These are phyloP conservation scores for Peribatodes rhomboidaria DNA, from an alignment of 2,888 invertebrate species.

Conservation along the genomic window DNA sequence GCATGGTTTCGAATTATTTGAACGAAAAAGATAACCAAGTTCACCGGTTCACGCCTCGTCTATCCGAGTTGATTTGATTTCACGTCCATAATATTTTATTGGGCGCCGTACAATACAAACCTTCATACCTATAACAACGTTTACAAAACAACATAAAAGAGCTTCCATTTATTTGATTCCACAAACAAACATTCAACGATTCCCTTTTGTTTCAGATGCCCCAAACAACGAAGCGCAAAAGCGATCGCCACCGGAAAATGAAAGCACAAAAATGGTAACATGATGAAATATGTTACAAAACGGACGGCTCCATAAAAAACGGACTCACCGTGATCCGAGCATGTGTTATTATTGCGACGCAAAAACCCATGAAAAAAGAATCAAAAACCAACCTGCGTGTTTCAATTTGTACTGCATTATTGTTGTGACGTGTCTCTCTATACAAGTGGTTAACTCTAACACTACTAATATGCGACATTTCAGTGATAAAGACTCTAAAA, in stretches of 20 bases:
- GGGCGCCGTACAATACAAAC: background rate
- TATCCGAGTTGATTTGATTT: background rate
- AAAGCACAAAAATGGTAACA: slow-evolving; percentile 71
- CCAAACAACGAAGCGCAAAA: slow-evolving; percentile 50
- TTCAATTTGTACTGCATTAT: slow-evolving; percentile 73
- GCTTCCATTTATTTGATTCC: slow-evolving; percentile 11
- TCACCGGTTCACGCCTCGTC: background rate
- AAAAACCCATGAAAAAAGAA: slow-evolving; percentile 52
- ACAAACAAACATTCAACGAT: slow-evolving; percentile 22
- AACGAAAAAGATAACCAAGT: background rate
- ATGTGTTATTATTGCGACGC: slow-evolving; percentile 67
- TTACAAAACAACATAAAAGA: background rate
- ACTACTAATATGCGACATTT: slow-evolving; percentile 78
- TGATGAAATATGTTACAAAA: slow-evolving; percentile 77
- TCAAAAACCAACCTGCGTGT: slow-evolving; percentile 49
- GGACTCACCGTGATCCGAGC: slow-evolving; percentile 66
- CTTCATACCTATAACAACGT: background rate
- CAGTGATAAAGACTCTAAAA: slow-evolving; percentile 53
- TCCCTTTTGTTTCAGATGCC: slow-evolving; percentile 74
- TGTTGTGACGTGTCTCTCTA: slow-evolving; percentile 64
- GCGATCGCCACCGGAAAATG: slow-evolving; percentile 55
- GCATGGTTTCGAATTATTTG: background rate
- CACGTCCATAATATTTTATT: background rate
- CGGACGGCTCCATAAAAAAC: slow-evolving; percentile 62
- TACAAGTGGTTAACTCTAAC: slow-evolving; percentile 75